phyloP scores from a whole-genome alignment of 2,113 vertebrate species.

The Morone chrysops region DNA sequence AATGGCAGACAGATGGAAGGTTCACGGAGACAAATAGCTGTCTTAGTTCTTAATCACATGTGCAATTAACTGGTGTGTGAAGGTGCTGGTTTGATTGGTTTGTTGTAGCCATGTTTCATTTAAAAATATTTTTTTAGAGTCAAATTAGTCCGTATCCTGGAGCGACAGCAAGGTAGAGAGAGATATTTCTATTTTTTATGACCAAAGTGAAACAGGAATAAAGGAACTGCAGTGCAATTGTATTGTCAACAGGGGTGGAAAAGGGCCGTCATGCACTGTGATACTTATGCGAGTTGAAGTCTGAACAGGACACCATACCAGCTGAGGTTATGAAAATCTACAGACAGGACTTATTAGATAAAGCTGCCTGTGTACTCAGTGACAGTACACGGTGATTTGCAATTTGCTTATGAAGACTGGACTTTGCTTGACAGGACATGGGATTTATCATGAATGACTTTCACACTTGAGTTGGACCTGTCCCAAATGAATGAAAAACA shows the following conservation, averaged over 20 bases:
- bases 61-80: constrained; percentile 69
- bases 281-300: constrained; percentile 14
- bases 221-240: neutral
- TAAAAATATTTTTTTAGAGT: constrained; percentile 19
- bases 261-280: constrained; percentile 4
- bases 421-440: constrained; percentile 10
- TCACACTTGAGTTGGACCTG: constrained; percentile 16
- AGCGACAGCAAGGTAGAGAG: neutral
- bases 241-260: constrained; percentile 7
- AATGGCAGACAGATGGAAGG: constrained; percentile 80
- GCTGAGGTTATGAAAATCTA: constrained; percentile 16
- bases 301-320: constrained; percentile 5
- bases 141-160: constrained; percentile 33
- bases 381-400: neutral
- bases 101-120: constrained; percentile 23
- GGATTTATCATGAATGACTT: constrained; percentile 24
- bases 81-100: constrained; percentile 53
- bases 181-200: neutral
- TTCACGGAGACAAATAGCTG: constrained; percentile 74
- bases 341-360: neutral
- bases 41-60: constrained; percentile 72
- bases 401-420: neutral
- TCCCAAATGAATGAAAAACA: constrained; percentile 30
- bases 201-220: constrained; percentile 1
- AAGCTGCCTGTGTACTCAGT: neutral